These are phyloP conservation scores for Cerastis rubricosa DNA, from an alignment of 2,888 invertebrate species.

Conservation along the genomic window DNA sequence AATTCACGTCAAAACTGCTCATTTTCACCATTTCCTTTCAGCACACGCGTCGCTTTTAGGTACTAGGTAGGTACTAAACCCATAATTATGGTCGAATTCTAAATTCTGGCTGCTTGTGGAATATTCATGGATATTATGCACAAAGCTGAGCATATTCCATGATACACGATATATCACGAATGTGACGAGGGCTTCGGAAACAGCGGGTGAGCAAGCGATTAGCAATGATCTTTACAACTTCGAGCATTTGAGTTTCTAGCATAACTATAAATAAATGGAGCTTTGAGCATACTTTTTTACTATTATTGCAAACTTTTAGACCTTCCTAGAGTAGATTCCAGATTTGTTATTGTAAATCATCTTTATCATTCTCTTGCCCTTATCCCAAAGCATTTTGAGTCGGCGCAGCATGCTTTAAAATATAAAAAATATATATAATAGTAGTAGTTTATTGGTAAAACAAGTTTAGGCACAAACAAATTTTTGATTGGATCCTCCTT, in stretches of 20 bases:
- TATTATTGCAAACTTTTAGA: background rate
- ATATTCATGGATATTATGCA: slow-evolving; percentile 38
- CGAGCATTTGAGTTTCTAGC: background rate
- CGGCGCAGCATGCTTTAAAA: too few species aligned
- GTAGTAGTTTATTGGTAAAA: too few species aligned
- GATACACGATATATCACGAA: slow-evolving; percentile 48
- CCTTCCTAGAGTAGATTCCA: background rate
- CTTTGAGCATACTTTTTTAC: background rate
- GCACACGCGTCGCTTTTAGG: too few species aligned
- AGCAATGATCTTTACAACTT: background rate
- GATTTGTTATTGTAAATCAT: background rate
- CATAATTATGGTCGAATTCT: background rate
- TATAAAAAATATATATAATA: too few species aligned
- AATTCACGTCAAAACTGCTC: too few species aligned
- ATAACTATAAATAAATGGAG: background rate
- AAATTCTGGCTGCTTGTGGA: slow-evolving; percentile 21
- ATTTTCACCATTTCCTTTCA: background rate
- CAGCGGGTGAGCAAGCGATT: slow-evolving; percentile 23
- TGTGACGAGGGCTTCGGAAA: slow-evolving; percentile 28
- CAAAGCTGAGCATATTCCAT: slow-evolving; percentile 46
- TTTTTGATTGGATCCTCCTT: too few species aligned
- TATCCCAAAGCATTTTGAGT: too few species aligned
- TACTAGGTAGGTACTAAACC: too few species aligned
- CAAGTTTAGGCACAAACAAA: too few species aligned
- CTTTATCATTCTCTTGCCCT: too few species aligned